Conservation (phyloP, 2,888 invertebrate genomes). For the Vannuccia rotundouncinata region DNA sequence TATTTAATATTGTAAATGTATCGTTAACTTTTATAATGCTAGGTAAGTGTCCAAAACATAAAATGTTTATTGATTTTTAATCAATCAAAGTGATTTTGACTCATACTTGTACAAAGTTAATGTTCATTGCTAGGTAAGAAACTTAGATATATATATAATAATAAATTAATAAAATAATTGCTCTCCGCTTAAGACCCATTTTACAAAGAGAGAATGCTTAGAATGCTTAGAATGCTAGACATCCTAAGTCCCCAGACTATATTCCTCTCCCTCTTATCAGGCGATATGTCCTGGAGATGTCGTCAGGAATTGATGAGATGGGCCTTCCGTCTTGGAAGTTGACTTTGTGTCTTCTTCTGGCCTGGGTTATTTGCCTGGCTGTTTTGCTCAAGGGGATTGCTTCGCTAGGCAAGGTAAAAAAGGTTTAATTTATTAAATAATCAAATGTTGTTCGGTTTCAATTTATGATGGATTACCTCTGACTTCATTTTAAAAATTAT, state of each 20-base stretch:
- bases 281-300: constrained; percentile 50
- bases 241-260: too few species aligned
- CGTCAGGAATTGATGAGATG: constrained; percentile 49
- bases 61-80: too few species aligned
- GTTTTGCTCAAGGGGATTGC: constrained; percentile 54
- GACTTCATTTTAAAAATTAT: too few species aligned
- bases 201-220: background rate
- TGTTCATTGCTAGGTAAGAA: too few species aligned
- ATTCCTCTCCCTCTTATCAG: constrained; percentile 42
- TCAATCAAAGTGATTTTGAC: too few species aligned
- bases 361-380: constrained; percentile 52
- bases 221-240: too few species aligned
- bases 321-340: constrained; percentile 50
- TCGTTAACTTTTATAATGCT: too few species aligned
- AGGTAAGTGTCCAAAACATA: too few species aligned
- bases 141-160: background rate
- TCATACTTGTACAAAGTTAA: too few species aligned
- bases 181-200: background rate
- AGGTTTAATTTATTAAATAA: background rate
- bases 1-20: too few species aligned
- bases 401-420: constrained; percentile 51
- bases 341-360: constrained; percentile 48
- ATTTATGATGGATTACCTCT: too few species aligned
- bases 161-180: background rate
- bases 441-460: too few species aligned